Base-by-base conservation (phyloP, 2,797 vertebrate genomes). In the Microctenopoma steveboyesi region DNA sequence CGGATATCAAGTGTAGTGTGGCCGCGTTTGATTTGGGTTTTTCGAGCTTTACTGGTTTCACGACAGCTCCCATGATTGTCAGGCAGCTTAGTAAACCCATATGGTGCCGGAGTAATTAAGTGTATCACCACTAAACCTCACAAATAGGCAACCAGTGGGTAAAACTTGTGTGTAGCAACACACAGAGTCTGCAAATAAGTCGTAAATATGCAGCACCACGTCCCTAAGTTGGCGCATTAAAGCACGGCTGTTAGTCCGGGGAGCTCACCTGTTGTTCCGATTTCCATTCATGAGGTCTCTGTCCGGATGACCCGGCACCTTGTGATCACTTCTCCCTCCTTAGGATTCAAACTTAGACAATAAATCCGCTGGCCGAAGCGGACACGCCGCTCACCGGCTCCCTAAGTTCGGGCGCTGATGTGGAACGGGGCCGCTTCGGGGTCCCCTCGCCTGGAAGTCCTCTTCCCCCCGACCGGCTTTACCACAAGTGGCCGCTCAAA, bases 241-340 rank as follows among this genome's bases (percentile, higher is more conserved):
- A 66, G 57, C 48, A 28, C 52, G 64, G 59, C 73, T 3, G 51
- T 58, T 43, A 43, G 58, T 51, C 22, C 0, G 66, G 5, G 18
- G 58, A 7, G 45, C 83, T 78, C 89, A 97, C 97, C 96, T 97
- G 96, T 95, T 95, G 96, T 96, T 95, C 97, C 93, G 96, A 98
- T 96, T 96, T 98, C 97, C 97, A 98, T 98, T 97, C 97, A 98
- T 97, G 96, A 95, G 96, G 94, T 95, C 92, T 93, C 89, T 83
- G 92, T 89, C 94, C 92, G 93, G 93, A 87, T 73, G 83, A 89
- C 85, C 92, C 94, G 92, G 93, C 89, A 71, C 83, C 74, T 65
- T 78, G 64, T 74, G 74, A 68, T 58, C 56, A 71, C 71, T 73
- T 86, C 69, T 81, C 78, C 35, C 40, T 33, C 48, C 16, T 48